Evolutionary conservation across 2,797 vertebrate species (phyloP).

Genomic region (Malacoraja senta): DNA sequence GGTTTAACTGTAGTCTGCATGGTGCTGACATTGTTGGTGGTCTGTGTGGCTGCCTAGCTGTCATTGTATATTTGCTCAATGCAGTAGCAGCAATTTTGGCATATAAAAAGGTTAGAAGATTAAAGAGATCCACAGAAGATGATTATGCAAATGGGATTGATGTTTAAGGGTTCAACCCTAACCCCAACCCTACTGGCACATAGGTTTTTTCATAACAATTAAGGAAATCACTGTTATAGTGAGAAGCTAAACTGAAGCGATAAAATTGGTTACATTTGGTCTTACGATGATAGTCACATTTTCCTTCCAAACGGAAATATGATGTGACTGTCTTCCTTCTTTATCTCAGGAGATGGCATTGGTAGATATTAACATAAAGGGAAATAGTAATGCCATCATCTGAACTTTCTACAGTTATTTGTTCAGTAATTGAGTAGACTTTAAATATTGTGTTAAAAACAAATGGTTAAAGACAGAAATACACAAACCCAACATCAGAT

Average conservation of each 20-base stretch:
- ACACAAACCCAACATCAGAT: not conserved
- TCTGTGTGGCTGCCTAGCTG: constrained; percentile 62
- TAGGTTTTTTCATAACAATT: not conserved
- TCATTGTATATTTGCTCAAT: constrained; percentile 59
- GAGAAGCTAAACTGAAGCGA: not conserved
- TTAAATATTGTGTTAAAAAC: not conserved
- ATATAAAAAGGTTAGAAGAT: constrained; percentile 58
- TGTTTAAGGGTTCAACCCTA: not conserved
- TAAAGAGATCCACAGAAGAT: constrained; percentile 54
- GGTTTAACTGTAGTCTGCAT: constrained; percentile 68
- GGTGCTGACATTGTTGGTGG: constrained; percentile 76
- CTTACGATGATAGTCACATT: not conserved
- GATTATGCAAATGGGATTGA: constrained; percentile 43
- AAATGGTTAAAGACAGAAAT: not conserved
- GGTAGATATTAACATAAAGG: not conserved
- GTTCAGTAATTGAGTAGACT: not conserved
- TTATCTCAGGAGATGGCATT: not conserved
- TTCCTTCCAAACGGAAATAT: not conserved
- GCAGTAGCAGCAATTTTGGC: constrained; percentile 63
- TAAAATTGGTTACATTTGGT: not conserved
- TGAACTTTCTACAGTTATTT: not conserved
- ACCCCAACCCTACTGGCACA: no score
- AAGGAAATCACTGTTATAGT: not conserved
- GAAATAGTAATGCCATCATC: not conserved
- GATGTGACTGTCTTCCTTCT: not conserved